phyloP scores from a whole-genome alignment of 2,888 invertebrate genomes.

The Apodemia mormo region DNA sequence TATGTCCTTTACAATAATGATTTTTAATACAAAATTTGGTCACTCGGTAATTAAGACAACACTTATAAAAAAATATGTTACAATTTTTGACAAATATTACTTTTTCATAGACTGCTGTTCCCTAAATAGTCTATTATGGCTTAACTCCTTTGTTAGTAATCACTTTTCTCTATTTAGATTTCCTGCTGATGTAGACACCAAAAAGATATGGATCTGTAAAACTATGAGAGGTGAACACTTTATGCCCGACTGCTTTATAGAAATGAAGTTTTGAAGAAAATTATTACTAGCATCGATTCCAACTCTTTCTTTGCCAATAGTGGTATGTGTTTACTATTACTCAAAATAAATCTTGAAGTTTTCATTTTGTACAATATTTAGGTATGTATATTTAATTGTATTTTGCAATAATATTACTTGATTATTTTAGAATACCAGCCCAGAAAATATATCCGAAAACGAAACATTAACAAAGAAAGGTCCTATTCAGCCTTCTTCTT shows the following conservation, averaged over 20 bases:
- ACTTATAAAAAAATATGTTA: too few species aligned
- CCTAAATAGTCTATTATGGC: too few species aligned
- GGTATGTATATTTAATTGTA: slow-evolving; percentile 5
- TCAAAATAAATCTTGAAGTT: slow-evolving; percentile 9
- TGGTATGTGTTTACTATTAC: slow-evolving; percentile 13
- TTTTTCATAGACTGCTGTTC: too few species aligned
- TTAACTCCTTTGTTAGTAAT: too few species aligned
- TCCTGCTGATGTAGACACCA: slow-evolving; percentile 5
- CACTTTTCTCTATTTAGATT: neutral
- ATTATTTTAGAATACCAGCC: slow-evolving; percentile 5
- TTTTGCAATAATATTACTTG: slow-evolving; percentile 24
- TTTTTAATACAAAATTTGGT: too few species aligned
- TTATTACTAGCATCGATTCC: slow-evolving; percentile 14
- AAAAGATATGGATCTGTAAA: slow-evolving; percentile 9
- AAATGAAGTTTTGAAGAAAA: slow-evolving; percentile 17
- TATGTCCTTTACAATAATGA: too few species aligned
- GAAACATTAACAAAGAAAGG: neutral
- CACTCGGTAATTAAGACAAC: too few species aligned
- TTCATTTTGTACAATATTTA: slow-evolving; percentile 8
- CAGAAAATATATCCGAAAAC: slow-evolving; percentile 6
- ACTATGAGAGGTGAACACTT: slow-evolving; percentile 17
- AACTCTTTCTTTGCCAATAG: slow-evolving; percentile 19
- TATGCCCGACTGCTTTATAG: slow-evolving; percentile 17
- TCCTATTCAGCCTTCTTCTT: slow-evolving; percentile 3
- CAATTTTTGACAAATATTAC: too few species aligned